These are phyloP conservation scores for Drosophila arizonae DNA, from an alignment of 1,140 invertebrate genomes.

Conservation along the genomic window DNA sequence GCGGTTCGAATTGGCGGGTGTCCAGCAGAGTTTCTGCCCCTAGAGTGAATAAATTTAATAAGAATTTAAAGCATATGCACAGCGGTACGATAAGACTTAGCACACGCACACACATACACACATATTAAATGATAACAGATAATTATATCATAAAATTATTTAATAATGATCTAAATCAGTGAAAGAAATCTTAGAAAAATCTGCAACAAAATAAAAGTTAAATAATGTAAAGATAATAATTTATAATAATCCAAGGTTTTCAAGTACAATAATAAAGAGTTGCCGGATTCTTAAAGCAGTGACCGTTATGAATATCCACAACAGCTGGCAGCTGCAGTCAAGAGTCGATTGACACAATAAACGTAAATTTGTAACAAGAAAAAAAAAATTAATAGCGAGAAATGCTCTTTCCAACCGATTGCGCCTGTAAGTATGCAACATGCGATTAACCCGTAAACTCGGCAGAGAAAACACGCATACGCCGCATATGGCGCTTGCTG, in stretches of 20 bases:
- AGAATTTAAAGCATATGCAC: neutral
- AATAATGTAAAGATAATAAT: constrained; percentile 3
- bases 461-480: constrained; percentile 16
- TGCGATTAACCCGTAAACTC: constrained; percentile 49
- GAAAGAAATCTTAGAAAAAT: neutral
- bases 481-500: constrained; percentile 14
- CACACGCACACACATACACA: neutral
- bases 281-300: neutral
- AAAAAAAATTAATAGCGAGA: neutral
- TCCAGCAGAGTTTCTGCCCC: neutral
- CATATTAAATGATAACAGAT: neutral
- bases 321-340: constrained; percentile 20
- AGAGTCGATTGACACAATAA: constrained; percentile 21
- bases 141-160: neutral
- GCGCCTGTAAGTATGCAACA: constrained; percentile 63
- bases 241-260: neutral
- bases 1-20: constrained; percentile 4
- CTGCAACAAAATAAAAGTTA: neutral
- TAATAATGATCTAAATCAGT: neutral
- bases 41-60: neutral
- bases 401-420: constrained; percentile 43
- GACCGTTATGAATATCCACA: neutral
- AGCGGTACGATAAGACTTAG: neutral
- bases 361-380: constrained; percentile 6
- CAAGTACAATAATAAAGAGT: constrained; percentile 5